phyloP scores from a whole-genome alignment of 2,113 vertebrate species.

The Crotophaga sulcirostris region DNA sequence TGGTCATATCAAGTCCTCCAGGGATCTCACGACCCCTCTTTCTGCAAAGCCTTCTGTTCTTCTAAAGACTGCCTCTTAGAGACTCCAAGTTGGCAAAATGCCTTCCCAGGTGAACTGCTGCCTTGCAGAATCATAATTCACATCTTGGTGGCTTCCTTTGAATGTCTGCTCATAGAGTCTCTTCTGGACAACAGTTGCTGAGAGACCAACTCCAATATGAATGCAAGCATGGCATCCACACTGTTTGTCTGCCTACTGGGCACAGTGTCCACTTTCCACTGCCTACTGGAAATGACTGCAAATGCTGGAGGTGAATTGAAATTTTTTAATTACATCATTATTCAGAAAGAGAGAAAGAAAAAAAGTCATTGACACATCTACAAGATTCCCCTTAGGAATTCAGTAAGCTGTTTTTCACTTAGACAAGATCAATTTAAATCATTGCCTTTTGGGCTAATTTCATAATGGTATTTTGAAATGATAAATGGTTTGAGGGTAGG shows the following conservation, averaged over 20 bases:
- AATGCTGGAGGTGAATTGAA: neutral
- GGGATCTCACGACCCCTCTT: neutral
- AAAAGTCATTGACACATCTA: neutral
- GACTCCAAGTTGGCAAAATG: neutral
- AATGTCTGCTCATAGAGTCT: neutral
- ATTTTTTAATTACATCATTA: neutral
- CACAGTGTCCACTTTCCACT: neutral
- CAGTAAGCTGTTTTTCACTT: neutral
- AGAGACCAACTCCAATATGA: neutral
- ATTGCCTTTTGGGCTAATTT: neutral
- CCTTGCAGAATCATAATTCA: neutral
- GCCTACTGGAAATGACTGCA: neutral
- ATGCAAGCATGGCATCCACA: rapidly evolving
- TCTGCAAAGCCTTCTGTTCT: neutral
- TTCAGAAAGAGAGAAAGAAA: neutral
- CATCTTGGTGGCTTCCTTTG: neutral
- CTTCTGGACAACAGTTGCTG: rapidly evolving
- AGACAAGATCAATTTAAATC: neutral
- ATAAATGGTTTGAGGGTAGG: neutral
- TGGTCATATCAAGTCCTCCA: neutral
- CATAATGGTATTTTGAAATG: neutral
- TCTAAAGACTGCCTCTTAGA: neutral
- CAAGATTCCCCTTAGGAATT: neutral
- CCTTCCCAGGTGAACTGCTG: neutral
- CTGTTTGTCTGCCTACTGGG: neutral